Evolutionary conservation across 2,888 invertebrate genomes (phyloP), one percentile per base, ranked within the genome.

Genomic region (Hololepta plana): DNA sequence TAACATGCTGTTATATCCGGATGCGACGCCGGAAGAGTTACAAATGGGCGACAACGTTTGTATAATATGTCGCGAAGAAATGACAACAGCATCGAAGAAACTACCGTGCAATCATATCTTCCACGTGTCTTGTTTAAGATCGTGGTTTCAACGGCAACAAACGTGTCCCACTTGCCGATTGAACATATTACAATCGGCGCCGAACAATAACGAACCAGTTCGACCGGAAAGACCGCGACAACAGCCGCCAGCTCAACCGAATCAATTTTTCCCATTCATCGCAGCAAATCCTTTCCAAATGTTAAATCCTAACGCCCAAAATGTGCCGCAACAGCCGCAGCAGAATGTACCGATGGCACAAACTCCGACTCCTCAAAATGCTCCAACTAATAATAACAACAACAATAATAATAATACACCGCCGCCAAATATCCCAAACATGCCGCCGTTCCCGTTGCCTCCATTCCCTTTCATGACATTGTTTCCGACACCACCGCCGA

Each of bases 91-190:
- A 26, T 80, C 93, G 20, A 98, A 99, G 58, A 96, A 95, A 50
- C 58, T 99, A 36, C 96, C 98, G 1, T 99, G 98, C 59, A 91
- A 91, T 53, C 98, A 99, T 55, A 96, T 99, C 45, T 98, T 99
- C 64, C 98, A 99, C 58, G 85, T 93, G 23, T 81, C 85, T 28
- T 98, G 98, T 55, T 64, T 98, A 28, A 73, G 96, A 24, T 90
- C 93, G 19, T 99, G 98, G 98, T 99, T 99, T 60, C 98, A 98
- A 59, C 72, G 98, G 5, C 98, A 99, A 53, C 98, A 99, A 60
- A 98, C 98, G 3, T 99, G 98, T 49, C 98, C 98, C 2, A 99
- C 98, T 3, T 99, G 98, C 51, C 71, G 95, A 8, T 64, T 93
- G 36, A 93, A 96, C 57, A 90, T 55, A 37, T 43, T 46, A 7